phyloP scores from a whole-genome alignment of 2,113 vertebrate species.

The Ginglymostoma cirratum region DNA sequence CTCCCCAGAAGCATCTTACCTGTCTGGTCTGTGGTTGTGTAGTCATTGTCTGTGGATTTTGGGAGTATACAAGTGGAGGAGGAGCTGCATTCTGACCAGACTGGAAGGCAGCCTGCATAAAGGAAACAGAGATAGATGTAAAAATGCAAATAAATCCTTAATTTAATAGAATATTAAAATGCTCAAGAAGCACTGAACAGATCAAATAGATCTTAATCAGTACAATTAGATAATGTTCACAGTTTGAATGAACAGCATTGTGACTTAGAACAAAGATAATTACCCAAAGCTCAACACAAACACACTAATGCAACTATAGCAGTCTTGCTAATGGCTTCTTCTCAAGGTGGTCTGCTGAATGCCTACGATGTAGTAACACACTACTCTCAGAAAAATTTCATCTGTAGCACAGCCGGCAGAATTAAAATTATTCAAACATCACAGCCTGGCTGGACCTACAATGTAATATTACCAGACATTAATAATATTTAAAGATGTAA shows the following conservation, averaged over 20 bases:
- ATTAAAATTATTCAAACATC: not conserved
- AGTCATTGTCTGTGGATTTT: constrained; percentile 89
- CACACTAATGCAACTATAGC: not conserved
- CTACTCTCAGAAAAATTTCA: not conserved
- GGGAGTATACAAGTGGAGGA: constrained; percentile 80
- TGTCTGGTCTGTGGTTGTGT: constrained; percentile 88
- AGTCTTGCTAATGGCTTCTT: constrained; percentile 4
- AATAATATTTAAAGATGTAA: not conserved
- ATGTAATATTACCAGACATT: not conserved
- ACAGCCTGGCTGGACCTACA: not conserved
- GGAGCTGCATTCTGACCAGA: constrained; percentile 90
- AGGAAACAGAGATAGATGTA: not conserved
- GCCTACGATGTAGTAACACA: not conserved
- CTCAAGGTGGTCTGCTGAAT: not conserved
- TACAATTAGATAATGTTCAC: not conserved
- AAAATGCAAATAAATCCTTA: not conserved
- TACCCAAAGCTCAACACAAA: constrained; percentile 10
- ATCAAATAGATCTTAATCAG: not conserved
- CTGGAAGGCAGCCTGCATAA: constrained; percentile 78
- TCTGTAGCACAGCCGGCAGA: not conserved
- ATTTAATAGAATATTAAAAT: constrained; percentile 16
- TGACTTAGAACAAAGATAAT: not conserved
- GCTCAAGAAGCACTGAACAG: not conserved
- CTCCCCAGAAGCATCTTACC: constrained; percentile 61
- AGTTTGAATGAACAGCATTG: not conserved